Conservation (phyloP, 2,797 vertebrate species). For the Eleutherodactylus coqui region DNA sequence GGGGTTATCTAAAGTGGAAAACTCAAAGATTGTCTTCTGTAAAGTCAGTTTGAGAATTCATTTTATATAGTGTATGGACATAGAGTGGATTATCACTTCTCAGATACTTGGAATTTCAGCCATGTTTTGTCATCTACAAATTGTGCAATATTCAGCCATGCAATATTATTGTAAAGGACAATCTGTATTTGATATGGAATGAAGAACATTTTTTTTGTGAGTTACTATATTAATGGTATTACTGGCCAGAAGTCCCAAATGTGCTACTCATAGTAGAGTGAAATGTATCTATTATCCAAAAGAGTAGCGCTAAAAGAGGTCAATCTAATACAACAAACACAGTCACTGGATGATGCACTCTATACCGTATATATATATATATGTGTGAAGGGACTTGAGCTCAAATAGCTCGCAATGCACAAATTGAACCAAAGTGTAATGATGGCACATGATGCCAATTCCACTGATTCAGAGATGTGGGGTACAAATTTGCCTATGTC, state of each 20-base stretch:
- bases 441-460: not conserved
- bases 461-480: not conserved
- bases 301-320: not conserved
- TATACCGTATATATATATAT: not conserved
- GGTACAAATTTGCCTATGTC: not conserved
- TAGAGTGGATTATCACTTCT: not conserved
- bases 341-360: not conserved
- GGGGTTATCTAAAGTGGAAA: not conserved
- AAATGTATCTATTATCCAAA: not conserved
- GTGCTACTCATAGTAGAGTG: slow-evolving; percentile 75
- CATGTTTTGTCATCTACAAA: not conserved
- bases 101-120: not conserved
- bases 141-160: not conserved
- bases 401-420: not conserved
- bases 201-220: not conserved
- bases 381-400: not conserved
- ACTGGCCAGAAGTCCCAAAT: slow-evolving; percentile 97
- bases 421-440: not conserved
- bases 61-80: not conserved
- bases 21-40: too few relatives aligned
- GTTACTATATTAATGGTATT: slow-evolving; percentile 65
- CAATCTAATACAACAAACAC: not conserved
- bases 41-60: too few relatives aligned
- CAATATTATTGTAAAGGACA: not conserved
- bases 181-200: not conserved